These are phyloP conservation scores for Celastrina argiolus DNA, from an alignment of 2,888 invertebrate genomes.

Conservation along the genomic window DNA sequence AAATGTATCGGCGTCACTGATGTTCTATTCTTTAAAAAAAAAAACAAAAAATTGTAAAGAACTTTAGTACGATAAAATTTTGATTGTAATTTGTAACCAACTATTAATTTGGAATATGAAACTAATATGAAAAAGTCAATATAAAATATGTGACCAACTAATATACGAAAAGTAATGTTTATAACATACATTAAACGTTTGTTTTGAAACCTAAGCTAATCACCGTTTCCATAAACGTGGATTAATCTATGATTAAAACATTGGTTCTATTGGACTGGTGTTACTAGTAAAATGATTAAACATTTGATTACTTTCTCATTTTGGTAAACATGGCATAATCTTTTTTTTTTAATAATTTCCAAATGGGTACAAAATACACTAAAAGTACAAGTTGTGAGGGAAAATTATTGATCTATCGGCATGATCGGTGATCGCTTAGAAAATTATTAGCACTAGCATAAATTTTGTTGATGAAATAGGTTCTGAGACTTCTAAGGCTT, in stretches of 20 bases:
- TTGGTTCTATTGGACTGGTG: no score
- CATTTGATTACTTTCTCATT: not conserved
- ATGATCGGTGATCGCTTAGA: not conserved
- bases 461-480: not conserved
- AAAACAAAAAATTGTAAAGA: not conserved
- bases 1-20: not conserved
- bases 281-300: no score
- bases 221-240: not conserved
- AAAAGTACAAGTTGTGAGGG: conserved; percentile 10
- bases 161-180: no score
- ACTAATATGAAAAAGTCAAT: no score
- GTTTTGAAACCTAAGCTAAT: not conserved
- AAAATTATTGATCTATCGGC: not conserved
- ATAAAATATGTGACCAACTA: no score
- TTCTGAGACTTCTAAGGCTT: conserved; percentile 5
- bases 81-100: no score
- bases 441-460: not conserved
- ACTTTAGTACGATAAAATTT: no score
- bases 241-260: no score
- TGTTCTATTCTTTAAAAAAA: not conserved
- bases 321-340: not conserved
- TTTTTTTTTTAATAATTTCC: not conserved
- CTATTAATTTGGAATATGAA: no score
- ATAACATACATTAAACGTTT: no score
- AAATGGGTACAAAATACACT: conserved; percentile 8